A percentile compares a stretch with the other conserved stretches of the same genome.
Evolutionary conservation across 2,797 vertebrate species (phyloP).

Genomic region (Anas bahamensis): DNA sequence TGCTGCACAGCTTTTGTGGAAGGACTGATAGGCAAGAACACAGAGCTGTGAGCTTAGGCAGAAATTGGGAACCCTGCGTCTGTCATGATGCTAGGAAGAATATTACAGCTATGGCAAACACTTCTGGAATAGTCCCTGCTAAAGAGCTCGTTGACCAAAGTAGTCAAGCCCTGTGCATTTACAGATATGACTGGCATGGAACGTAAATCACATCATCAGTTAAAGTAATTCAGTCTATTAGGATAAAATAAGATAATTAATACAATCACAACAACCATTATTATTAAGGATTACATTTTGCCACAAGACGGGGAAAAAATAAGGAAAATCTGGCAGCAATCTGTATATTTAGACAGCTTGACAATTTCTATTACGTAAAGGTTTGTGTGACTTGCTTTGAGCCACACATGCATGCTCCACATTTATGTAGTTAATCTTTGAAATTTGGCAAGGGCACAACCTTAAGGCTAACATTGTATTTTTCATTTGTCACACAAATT

Average conservation of each 20-base stretch:
- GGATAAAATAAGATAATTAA: background rate
- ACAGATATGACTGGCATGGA: background rate
- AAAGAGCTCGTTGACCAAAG: background rate
- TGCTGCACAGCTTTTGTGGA: background rate
- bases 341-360: background rate
- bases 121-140: background rate
- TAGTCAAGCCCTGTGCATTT: background rate
- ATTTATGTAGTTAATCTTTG: background rate
- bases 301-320: background rate
- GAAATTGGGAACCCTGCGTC: background rate
- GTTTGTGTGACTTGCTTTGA: background rate
- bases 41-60: background rate
- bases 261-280: background rate
- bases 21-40: slow-evolving; percentile 3
- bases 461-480: background rate
- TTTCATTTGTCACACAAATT: background rate
- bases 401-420: background rate
- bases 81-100: background rate
- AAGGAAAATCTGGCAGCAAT: background rate
- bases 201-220: background rate
- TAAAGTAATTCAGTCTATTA: background rate
- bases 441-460: background rate
- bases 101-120: background rate
- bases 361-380: background rate
- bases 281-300: background rate